Conservation (phyloP, 2,797 vertebrate species). For the Danionella dracula region DNA sequence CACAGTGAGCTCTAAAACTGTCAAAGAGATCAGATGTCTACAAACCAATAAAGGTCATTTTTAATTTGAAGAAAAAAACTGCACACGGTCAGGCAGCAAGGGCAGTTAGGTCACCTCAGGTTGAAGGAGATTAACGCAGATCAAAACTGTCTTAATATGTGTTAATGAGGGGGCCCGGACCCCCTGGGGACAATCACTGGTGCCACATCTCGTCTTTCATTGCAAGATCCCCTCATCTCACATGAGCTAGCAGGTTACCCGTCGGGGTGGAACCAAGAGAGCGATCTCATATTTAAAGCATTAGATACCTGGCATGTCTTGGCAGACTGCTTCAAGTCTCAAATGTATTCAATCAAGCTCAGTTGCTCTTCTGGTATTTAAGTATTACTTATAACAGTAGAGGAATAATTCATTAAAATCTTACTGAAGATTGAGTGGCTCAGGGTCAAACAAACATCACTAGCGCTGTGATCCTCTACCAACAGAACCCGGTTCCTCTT, state of each 20-base stretch:
- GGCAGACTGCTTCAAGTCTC: not conserved
- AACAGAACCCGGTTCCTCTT: not conserved
- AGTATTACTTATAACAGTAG: not conserved
- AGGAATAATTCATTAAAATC: not conserved
- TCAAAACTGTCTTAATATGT: slow-evolving; percentile 74
- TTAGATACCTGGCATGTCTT: not conserved
- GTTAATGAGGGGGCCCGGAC: slow-evolving; percentile 65
- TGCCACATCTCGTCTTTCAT: slow-evolving; percentile 36
- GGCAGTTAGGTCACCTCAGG: slow-evolving; percentile 51
- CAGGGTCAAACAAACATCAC: slow-evolving; percentile 7
- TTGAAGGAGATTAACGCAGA: slow-evolving; percentile 67
- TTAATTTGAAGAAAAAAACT: not conserved
- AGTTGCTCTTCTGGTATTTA: not conserved
- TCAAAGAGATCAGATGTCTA: not conserved
- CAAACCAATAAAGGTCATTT: slow-evolving; percentile 8
- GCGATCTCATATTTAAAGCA: slow-evolving; percentile 2
- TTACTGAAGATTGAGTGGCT: slow-evolving; percentile 1
- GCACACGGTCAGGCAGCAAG: slow-evolving; percentile 27
- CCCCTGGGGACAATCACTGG: slow-evolving; percentile 50
- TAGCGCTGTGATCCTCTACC: not conserved
- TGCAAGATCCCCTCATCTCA: not conserved
- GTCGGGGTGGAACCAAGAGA: not conserved
- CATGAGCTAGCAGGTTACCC: not conserved
- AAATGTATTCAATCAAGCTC: not conserved
- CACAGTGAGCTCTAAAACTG: not conserved